Evolutionary conservation across 1,140 invertebrate genomes (phyloP).

Genomic region (Drosophila nannoptera): DNA sequence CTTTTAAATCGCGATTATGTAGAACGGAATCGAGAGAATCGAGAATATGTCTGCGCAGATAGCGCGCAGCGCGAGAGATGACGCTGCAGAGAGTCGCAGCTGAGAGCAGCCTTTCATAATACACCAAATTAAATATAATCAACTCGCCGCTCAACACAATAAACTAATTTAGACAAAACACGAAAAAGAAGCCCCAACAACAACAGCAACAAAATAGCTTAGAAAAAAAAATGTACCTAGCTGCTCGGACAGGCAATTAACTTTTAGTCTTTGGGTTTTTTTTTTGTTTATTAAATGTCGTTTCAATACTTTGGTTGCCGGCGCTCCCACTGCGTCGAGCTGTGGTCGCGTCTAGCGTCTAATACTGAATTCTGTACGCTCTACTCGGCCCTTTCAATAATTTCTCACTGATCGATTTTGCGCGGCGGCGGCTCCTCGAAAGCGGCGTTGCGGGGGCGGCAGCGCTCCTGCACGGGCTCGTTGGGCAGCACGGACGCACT

Average conservation of each 20-base stretch:
- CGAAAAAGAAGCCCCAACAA: background rate
- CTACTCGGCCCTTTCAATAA: background rate
- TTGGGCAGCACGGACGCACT: slow-evolving; percentile 81
- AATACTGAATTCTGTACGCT: slow-evolving; percentile 30
- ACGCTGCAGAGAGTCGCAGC: slow-evolving; percentile 24
- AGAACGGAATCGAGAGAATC: slow-evolving; percentile 26
- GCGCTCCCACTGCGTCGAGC: background rate
- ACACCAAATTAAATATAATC: slow-evolving; percentile 38
- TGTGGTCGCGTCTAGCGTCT: background rate
- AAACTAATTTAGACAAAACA: slow-evolving; percentile 14
- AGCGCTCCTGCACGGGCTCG: slow-evolving; percentile 81
- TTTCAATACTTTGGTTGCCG: background rate
- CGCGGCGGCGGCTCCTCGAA: slow-evolving; percentile 80
- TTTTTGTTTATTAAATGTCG: background rate
- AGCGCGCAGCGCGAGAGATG: slow-evolving; percentile 34
- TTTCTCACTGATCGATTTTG: slow-evolving; percentile 56
- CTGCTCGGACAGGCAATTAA: background rate
- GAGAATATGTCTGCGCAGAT: slow-evolving; percentile 12
- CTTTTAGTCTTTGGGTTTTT: slow-evolving; percentile 18
- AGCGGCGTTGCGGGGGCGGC: slow-evolving; percentile 80
- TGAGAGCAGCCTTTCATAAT: slow-evolving; percentile 8
- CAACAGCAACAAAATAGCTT: background rate
- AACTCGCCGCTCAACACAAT: slow-evolving; percentile 7
- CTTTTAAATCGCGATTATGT: slow-evolving; percentile 68
- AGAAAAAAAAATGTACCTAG: background rate